A percentile compares a stretch with the other conserved stretches of the same genome.
Evolutionary conservation across 2,797 vertebrate genomes (phyloP).

Genomic region (Artibeus jamaicensis): DNA sequence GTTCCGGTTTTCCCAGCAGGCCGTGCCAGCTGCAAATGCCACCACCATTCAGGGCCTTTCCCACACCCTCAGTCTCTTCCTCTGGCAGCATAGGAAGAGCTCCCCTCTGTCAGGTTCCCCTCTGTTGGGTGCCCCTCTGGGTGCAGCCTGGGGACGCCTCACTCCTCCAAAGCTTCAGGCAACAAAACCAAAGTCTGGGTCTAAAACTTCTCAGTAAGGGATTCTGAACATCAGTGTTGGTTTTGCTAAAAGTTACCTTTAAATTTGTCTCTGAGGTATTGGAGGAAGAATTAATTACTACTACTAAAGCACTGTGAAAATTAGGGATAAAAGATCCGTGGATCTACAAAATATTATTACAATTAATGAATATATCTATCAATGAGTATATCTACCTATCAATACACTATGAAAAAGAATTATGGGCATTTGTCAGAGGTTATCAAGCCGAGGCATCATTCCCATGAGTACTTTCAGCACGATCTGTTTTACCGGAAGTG

Average conservation of each 20-base stretch:
- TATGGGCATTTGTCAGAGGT: constrained; percentile 2
- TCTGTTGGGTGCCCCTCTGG: neutral
- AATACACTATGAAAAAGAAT: constrained; percentile 28
- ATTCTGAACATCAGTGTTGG: neutral
- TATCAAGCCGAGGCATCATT: neutral
- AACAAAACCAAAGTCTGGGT: neutral
- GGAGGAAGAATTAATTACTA: constrained; percentile 28
- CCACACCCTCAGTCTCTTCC: neutral
- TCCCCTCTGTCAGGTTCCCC: neutral
- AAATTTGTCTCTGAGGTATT: neutral
- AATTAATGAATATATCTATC: constrained; percentile 36
- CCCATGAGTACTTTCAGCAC: neutral
- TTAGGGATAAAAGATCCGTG: constrained; percentile 25
- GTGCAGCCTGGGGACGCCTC: neutral
- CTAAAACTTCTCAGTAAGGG: neutral
- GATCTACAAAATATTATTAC: constrained; percentile 40
- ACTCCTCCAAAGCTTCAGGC: neutral
- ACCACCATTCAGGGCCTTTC: neutral
- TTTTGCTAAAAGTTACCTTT: constrained; percentile 34
- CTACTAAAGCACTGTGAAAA: constrained; percentile 46
- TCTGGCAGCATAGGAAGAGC: neutral
- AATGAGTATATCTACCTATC: constrained; percentile 30
- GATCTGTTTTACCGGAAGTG: neutral
- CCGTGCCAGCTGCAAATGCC: neutral
- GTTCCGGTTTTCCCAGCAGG: neutral